Base-by-base conservation (phyloP, 2,113 vertebrate species). In the Rutilus rutilus region DNA sequence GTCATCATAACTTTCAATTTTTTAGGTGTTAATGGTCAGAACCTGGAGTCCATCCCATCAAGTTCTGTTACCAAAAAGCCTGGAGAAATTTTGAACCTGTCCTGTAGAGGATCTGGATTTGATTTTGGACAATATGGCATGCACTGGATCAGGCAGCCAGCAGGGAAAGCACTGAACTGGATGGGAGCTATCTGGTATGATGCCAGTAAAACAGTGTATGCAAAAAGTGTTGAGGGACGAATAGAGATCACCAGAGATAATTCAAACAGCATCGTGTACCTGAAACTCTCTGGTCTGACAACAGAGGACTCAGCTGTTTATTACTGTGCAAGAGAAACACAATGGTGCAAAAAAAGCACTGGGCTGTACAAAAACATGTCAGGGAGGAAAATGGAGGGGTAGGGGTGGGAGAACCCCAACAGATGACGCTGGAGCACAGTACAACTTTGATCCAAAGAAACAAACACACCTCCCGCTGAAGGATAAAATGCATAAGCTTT, bases 231-330 rank as follows among this genome's bases (percentile, higher is more conserved):
- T 4, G 85, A 78, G 50, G 90, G 50, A 79, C 86, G 91, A 62
- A 90, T 91, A 86, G 90, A 86, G 36, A 76, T 90, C 14, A 9
- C 23, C 0, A 23, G 69, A 59, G 87, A 89, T 45, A 39, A 82
- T 54, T 88, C 84, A 82, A 89, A 23, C 7, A 86, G 83, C 0
- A 91, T 65, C 0, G 82, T 86, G 75, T 85, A 87, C 64, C 15
- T 91, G 27, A 84, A 87, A 6, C 81, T 87, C 59, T 60, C 82
- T 27, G 88, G 84, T n/a, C 2, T 93, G 86, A 86, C 89, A 79
- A 42, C 84, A 83, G 90, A 89, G 62, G 85, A 93, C 78, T 62
- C 85, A 52, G 89, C 88, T 69, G 47, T 92, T 54, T 92, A 92
- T 90, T 91, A 92, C 87, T 93, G 91, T 85, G 90, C 87, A 23